These are phyloP conservation scores for Montipora efflorescens DNA, from an alignment of 64 coral and sea anemone genomes.

Conservation along the genomic window DNA sequence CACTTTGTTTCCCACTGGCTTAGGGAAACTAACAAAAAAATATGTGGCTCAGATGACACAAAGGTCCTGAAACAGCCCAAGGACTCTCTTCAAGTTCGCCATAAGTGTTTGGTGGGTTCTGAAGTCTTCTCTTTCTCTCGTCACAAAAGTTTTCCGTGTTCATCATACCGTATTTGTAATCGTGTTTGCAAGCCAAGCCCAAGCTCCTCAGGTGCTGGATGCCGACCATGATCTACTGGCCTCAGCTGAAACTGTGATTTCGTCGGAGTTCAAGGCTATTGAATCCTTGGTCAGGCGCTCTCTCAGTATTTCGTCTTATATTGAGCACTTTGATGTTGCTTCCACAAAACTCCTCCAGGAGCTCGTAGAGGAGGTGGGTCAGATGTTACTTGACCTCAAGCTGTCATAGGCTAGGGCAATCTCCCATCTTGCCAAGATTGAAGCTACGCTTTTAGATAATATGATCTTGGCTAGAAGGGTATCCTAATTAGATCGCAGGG, in stretches of 20 bases:
- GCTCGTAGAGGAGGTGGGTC: no score
- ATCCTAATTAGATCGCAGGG: no score
- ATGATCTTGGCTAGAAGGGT: no score
- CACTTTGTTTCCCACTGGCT: neutral
- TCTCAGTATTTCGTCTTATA: no score
- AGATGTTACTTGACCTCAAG: no score
- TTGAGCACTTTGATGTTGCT: no score
- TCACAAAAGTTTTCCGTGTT: neutral
- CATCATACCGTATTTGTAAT: slow-evolving; percentile 3
- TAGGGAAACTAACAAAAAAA: neutral
- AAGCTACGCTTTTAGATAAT: no score
- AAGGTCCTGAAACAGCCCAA: slow-evolving; percentile 8
- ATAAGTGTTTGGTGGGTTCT: neutral
- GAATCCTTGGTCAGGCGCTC: no score
- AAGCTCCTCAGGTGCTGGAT: neutral
- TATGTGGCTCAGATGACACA: neutral
- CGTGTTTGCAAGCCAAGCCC: neutral
- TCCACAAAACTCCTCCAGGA: no score
- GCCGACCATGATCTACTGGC: neutral
- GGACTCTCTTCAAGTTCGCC: neutral
- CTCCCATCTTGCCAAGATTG: no score
- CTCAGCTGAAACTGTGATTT: neutral
- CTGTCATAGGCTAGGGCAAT: no score
- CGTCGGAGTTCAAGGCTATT: neutral
- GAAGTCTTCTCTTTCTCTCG: neutral